These are phyloP conservation scores for Coleophora flavipennella DNA, from an alignment of 2,888 invertebrate species.

Conservation along the genomic window DNA sequence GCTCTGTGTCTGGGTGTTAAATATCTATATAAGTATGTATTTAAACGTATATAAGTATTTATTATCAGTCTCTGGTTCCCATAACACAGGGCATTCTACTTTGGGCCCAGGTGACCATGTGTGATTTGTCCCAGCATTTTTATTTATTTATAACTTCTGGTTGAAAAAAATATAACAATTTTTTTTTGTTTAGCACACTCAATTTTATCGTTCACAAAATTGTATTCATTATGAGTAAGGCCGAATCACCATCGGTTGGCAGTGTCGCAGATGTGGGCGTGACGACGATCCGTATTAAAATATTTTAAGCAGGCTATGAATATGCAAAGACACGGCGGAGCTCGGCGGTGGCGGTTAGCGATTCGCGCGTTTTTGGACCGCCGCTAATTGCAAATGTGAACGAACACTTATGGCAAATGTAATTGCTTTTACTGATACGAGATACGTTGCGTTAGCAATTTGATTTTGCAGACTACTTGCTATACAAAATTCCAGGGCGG, in stretches of 20 bases:
- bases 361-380: constrained; percentile 71
- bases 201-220: constrained; percentile 12
- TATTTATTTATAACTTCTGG: too few relatives aligned
- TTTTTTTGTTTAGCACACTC: too few relatives aligned
- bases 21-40: too few relatives aligned
- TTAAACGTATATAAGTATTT: too few relatives aligned
- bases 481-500: constrained; percentile 19
- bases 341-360: constrained; percentile 60
- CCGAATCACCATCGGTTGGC: constrained; percentile 61
- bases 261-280: constrained; percentile 45
- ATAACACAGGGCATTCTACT: too few relatives aligned
- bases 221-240: constrained; percentile 42
- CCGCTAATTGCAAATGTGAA: constrained; percentile 70
- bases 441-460: constrained; percentile 44
- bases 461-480: constrained; percentile 33
- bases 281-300: constrained; percentile 64
- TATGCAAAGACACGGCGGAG: constrained; percentile 68
- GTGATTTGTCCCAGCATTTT: too few relatives aligned
- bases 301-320: constrained; percentile 72
- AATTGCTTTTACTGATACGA: constrained; percentile 63
- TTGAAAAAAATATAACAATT: neutral
- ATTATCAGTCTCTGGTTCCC: too few relatives aligned
- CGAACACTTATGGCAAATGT: constrained; percentile 67
- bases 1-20: too few relatives aligned
- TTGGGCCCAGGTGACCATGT: too few relatives aligned